Evolutionary conservation across 2,797 vertebrate genomes (phyloP).

Genomic region (Novumbra hubbsi): DNA sequence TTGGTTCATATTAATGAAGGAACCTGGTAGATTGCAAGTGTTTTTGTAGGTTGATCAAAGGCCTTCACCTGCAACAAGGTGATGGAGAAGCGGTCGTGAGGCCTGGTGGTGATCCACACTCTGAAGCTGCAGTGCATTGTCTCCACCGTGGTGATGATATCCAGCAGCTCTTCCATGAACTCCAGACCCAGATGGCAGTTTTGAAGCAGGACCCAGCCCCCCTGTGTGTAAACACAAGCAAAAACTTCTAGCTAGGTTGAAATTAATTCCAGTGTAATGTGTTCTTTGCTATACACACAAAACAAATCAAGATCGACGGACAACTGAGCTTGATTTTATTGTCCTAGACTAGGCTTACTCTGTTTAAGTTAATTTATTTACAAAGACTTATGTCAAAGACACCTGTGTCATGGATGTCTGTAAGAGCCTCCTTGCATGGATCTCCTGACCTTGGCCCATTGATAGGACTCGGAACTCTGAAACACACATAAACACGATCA

Average conservation of each 20-base stretch:
- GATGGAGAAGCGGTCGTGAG: slow-evolving; percentile 79
- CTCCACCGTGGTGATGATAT: slow-evolving; percentile 68
- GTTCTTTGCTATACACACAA: not conserved
- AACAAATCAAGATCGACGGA: no score
- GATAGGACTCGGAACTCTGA: slow-evolving; percentile 72
- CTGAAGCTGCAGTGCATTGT: slow-evolving; percentile 71
- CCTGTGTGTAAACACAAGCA: slow-evolving; percentile 58
- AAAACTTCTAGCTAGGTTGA: not conserved
- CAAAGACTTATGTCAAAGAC: not conserved
- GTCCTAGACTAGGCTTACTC: no score
- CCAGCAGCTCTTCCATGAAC: slow-evolving; percentile 82
- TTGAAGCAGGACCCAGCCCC: slow-evolving; percentile 84
- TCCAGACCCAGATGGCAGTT: slow-evolving; percentile 85
- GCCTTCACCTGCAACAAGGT: slow-evolving; percentile 76
- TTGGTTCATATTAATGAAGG: not conserved
- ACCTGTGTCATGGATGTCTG: slow-evolving; percentile 78
- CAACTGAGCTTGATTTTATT: no score
- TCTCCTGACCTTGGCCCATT: slow-evolving; percentile 87
- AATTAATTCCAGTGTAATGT: not conserved
- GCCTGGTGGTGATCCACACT: slow-evolving; percentile 84
- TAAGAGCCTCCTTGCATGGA: slow-evolving; percentile 80
- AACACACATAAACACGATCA: slow-evolving; percentile 10
- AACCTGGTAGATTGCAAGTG: not conserved
- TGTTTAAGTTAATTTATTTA: not conserved
- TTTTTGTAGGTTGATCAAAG: not conserved